These are phyloP conservation scores for Enteromius trimaculatus DNA, from an alignment of 2,797 vertebrate genomes.

Conservation along the genomic window DNA sequence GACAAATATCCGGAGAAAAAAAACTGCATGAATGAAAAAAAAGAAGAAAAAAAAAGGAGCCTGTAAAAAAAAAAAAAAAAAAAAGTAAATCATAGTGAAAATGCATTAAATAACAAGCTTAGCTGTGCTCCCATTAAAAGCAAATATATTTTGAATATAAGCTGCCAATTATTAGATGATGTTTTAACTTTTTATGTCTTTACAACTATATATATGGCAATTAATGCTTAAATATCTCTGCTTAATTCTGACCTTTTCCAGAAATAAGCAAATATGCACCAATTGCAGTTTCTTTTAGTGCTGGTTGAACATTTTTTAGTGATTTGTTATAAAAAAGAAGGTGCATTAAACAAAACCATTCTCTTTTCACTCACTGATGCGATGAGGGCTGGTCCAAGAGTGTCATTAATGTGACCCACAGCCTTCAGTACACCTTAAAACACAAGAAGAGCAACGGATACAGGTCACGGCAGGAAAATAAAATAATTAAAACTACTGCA, in stretches of 20 bases:
- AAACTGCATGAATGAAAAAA: slow-evolving; percentile 6
- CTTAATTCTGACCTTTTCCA: neutral
- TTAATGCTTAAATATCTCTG: neutral
- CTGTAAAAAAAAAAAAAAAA: slow-evolving; percentile 23
- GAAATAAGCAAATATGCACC: neutral
- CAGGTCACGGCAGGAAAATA: neutral
- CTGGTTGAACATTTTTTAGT: neutral
- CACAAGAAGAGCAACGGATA: neutral
- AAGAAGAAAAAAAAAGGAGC: neutral
- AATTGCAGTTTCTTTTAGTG: neutral
- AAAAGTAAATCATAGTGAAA: neutral
- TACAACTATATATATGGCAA: neutral
- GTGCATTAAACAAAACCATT: neutral
- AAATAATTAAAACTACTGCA: neutral
- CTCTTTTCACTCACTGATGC: slow-evolving; percentile 82
- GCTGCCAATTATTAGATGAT: neutral
- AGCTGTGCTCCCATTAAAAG: neutral
- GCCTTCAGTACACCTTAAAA: slow-evolving; percentile 88
- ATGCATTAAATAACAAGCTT: neutral
- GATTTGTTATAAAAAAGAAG: neutral
- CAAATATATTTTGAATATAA: neutral
- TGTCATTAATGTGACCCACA: slow-evolving; percentile 91
- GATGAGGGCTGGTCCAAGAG: slow-evolving; percentile 86
- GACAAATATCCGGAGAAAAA: neutral
- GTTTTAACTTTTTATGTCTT: neutral